Evolutionary conservation across 2,797 vertebrate species (phyloP), one percentile per base, ranked within the genome.

Genomic region (Lycodopsis pacificus): DNA sequence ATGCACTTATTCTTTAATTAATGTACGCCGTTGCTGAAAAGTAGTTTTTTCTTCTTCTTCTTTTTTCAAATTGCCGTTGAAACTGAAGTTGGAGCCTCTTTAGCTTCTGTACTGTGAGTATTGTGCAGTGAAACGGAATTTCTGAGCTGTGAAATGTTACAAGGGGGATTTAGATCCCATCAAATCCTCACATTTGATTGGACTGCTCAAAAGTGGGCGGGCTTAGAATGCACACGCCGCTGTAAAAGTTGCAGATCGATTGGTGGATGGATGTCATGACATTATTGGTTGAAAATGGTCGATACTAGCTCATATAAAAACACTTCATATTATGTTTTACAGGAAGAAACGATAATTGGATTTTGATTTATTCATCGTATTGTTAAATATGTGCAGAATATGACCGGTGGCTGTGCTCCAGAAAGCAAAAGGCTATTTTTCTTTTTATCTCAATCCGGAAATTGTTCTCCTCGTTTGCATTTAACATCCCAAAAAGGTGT

Each of bases 401-500:
- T 56, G 25, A 56, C 7, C 6, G 6, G 25, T 27, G 25, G 53
- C 12, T 53, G n/a, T 53, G 49, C n/a, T 30, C 25, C 30, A 30
- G 25, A 27, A 56, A 7, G 49, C n/a, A 25, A 25, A 53, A n/a
- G 1, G 3, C 1, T 44, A 5, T 44, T 44, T 27, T 9, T n/a
- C 1, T 20, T 66, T 17, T 63, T 42, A 15, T 57, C 7, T 36
- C 11, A 86, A 78, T 62, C 62, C 73, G 58, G 6, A 66, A 66
- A 48, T 73, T 49, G 13, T 53, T 75, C 27, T 51, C 38, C 20
- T 61, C 30, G 44, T 80, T 63, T 56, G 3, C 15, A 46, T 79
- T 71, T 53, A 74, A 77, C 42, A 59, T 77, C 85, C 65, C 32
- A 19, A 78, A 87, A 86, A 61, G 78, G 67, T 74, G 25, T 86